Base-by-base conservation (phyloP, 2,888 invertebrate species). In the Sceliomorpha sp. region DNA sequence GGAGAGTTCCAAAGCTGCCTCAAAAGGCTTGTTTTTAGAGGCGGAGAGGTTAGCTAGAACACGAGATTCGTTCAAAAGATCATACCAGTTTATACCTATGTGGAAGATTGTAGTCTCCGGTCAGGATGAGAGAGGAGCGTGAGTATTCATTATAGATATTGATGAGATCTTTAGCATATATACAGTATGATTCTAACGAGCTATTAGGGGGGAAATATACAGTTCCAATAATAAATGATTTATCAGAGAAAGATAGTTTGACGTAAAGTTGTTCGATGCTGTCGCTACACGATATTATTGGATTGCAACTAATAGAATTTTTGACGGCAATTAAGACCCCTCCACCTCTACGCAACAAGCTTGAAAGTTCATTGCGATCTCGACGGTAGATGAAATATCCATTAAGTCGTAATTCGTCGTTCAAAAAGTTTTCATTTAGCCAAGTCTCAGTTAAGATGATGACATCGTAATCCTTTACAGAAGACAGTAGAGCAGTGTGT, bases 391-490 rank as follows among this genome's bases (percentile, higher is more conserved):
- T 36, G n/a, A 15, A 13, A 8, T 36, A 36, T 5, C 8, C 36
- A 3, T 8, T 13, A 4, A 36, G 8, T 13, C 15, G 8, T n/a
- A 36, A 15, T 36, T 36, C 36, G n/a, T 36, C 36, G 36, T 36
- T 36, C 1, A 15, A 36, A 8, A 36, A 36, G 5, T 36, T 14
- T 8, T 14, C 15, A 14, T 36, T 14, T 6, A 36, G 36, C 36
- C 36, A 36, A 8, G 36, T 36, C 8, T 36, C 36, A 1, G 36
- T 36, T 1, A 36, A 15, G 14, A 36, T 14, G 8, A 36, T 36
- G 13, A 36, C 8, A 36, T 36, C 36, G 36, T 36, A 36, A 7
- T 36, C 15, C 2, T 8, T 14, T 1, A 15, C 7, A 14, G 36
- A 14, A 8, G 36, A 13, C 8, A 36, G 3, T 13, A 36, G 7